Conservation (phyloP, 2,113 vertebrate species). For the Microcebus ravelobensis region DNA sequence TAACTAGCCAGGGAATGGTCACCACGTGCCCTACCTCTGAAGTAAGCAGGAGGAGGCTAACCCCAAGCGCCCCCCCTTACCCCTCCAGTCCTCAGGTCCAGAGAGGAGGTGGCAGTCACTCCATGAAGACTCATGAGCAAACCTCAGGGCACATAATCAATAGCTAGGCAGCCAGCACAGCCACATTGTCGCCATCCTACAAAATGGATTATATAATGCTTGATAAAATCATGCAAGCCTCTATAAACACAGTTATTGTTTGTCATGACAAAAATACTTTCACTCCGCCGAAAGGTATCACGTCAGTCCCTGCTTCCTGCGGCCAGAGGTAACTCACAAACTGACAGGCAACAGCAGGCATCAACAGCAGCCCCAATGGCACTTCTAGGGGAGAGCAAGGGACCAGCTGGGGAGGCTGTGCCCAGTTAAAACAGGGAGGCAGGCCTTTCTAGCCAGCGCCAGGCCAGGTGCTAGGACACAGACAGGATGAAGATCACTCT, state of each 20-base stretch:
- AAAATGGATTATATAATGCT: neutral
- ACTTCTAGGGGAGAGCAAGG: neutral
- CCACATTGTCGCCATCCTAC: accelerated
- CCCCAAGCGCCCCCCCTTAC: accelerated
- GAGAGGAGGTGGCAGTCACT: too few species aligned
- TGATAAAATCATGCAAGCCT: neutral
- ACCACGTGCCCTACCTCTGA: neutral
- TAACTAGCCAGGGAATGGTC: neutral
- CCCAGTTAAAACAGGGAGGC: neutral
- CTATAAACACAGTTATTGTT: neutral
- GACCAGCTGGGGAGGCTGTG: too few species aligned
- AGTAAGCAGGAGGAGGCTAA: neutral
- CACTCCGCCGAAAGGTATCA: neutral
- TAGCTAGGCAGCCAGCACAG: too few species aligned
- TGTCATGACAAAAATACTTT: neutral
- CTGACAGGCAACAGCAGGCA: accelerated
- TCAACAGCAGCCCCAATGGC: accelerated
- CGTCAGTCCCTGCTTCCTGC: neutral
- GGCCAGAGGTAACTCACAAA: neutral
- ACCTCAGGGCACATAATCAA: neutral
- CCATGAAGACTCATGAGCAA: neutral
- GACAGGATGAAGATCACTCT: too few species aligned
- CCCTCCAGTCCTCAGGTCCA: neutral
- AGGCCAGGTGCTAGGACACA: accelerated
- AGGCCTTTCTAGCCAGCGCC: neutral